phyloP scores from a whole-genome alignment of 2,888 invertebrate species.

The Plagodis dolabraria region DNA sequence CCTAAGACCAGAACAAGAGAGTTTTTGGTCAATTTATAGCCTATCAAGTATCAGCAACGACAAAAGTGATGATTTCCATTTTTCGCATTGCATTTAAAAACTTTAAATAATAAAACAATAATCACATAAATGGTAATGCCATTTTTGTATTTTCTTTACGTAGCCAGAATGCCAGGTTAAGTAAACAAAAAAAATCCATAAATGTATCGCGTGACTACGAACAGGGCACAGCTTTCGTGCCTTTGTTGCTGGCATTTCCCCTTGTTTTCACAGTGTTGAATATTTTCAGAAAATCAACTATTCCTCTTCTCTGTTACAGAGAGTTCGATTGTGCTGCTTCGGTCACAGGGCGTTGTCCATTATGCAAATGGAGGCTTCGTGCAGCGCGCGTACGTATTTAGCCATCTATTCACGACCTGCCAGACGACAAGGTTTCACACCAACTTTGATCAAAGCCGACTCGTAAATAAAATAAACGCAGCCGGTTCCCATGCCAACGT shows the following conservation, averaged over 20 bases:
- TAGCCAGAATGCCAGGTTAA: constrained; percentile 15
- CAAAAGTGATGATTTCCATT: too few relatives aligned
- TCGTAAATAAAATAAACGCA: constrained; percentile 48
- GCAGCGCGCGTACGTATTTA: constrained; percentile 65
- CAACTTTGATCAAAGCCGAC: constrained; percentile 50
- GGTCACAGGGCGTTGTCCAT: constrained; percentile 63
- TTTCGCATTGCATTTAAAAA: too few relatives aligned
- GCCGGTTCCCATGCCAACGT: constrained; percentile 44
- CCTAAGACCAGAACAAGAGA: too few relatives aligned
- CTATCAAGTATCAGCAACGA: too few relatives aligned
- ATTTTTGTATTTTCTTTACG: constrained; percentile 10
- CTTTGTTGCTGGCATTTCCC: constrained; percentile 50
- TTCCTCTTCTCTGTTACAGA: constrained; percentile 47
- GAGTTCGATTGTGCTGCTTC: constrained; percentile 55
- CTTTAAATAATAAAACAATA: too few relatives aligned
- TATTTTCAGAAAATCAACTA: constrained; percentile 57
- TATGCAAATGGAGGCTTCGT: constrained; percentile 73
- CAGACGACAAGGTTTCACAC: constrained; percentile 51
- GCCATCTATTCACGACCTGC: constrained; percentile 66
- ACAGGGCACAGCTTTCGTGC: constrained; percentile 46
- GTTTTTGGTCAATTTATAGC: too few relatives aligned
- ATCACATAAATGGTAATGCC: constrained; percentile 1
- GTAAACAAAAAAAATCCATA: constrained; percentile 53
- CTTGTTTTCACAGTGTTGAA: constrained; percentile 55
- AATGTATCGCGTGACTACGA: constrained; percentile 69